phyloP scores from a whole-genome alignment of 2,888 invertebrate genomes.

The Drosophila paucipuncta region DNA sequence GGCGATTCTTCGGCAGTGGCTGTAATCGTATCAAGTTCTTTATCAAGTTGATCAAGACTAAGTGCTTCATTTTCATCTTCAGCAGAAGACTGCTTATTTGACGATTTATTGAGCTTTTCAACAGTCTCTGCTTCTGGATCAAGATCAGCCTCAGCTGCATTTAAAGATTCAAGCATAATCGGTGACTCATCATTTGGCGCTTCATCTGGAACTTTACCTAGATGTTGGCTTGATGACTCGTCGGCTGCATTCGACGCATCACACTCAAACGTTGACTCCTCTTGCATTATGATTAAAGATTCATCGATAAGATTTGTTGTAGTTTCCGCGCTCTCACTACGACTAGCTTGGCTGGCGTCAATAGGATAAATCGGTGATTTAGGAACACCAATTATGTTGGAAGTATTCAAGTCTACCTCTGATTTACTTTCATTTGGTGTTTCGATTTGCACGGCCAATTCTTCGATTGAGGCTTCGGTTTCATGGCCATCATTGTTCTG shows the following conservation, averaged over 20 bases:
- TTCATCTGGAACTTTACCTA: neutral
- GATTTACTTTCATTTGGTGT: conserved; percentile 14
- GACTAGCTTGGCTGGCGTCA: neutral
- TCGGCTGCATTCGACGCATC: neutral
- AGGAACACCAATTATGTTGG: neutral
- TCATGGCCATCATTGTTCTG: neutral
- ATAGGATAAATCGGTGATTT: conserved; percentile 28
- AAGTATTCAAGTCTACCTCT: conserved; percentile 13
- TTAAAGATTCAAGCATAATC: neutral
- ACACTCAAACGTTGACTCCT: conserved; percentile 9
- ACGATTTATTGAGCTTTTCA: neutral
- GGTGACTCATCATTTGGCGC: neutral
- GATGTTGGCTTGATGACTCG: neutral
- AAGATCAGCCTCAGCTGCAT: neutral
- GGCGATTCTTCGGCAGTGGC: neutral
- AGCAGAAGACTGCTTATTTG: neutral
- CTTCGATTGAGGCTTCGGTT: neutral
- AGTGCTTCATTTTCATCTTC: neutral
- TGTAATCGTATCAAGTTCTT: neutral
- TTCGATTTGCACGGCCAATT: neutral
- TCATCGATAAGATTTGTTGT: neutral
- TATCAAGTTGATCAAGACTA: neutral
- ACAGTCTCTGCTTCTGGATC: neutral
- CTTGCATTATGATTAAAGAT: neutral
- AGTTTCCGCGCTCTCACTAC: neutral